phyloP scores from a whole-genome alignment of 2,797 vertebrate genomes.

The Orientallactaga sibirica region DNA sequence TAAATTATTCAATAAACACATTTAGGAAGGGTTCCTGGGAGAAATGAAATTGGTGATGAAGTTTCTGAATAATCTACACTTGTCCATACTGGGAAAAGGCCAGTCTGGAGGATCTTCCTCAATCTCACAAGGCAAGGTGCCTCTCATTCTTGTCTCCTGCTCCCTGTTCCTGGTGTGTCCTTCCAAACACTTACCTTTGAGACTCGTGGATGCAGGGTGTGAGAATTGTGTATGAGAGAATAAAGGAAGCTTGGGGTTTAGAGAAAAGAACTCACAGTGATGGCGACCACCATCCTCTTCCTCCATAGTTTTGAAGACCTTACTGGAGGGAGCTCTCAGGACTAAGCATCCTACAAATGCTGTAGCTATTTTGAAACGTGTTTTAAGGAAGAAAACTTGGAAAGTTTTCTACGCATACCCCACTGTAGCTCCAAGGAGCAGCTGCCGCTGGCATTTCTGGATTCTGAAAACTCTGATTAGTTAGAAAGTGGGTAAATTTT shows the following conservation, averaged over 20 bases:
- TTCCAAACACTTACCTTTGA: neutral
- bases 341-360: neutral
- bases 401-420: neutral
- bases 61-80: neutral
- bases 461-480: conserved; percentile 14
- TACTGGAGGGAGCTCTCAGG: neutral
- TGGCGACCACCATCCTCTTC: neutral
- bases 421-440: neutral
- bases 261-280: neutral
- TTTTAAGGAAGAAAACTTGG: neutral
- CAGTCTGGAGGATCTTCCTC: neutral
- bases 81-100: neutral
- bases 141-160: neutral
- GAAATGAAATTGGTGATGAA: neutral
- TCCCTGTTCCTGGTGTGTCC: neutral
- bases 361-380: neutral
- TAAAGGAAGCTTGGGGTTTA: neutral
- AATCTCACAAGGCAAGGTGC: neutral
- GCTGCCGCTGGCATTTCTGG: neutral
- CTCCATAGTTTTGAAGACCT: neutral
- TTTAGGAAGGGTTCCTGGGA: neutral
- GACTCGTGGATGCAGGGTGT: neutral
- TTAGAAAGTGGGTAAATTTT: neutral
- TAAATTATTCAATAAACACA: neutral
- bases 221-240: neutral